phyloP scores from a whole-genome alignment of 2,888 invertebrate genomes.

The Metacarcinus magister region DNA sequence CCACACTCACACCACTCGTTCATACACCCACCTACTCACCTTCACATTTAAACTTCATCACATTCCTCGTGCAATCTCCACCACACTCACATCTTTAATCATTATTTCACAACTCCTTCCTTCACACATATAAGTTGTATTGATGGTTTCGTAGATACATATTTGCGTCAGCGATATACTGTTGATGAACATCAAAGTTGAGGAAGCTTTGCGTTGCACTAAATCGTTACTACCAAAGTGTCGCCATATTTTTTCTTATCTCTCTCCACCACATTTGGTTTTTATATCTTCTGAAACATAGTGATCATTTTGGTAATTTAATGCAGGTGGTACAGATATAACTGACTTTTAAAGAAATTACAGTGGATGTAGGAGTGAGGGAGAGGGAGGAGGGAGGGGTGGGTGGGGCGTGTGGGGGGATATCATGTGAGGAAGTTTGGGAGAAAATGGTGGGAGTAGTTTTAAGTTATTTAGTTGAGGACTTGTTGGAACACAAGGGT shows the following conservation, averaged over 20 bases:
- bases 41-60: conserved; percentile 38
- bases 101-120: not conserved
- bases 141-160: not conserved
- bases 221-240: conserved; percentile 29
- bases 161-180: not conserved
- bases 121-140: not conserved
- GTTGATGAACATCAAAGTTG: not conserved
- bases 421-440: conserved; percentile 1
- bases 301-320: conserved; percentile 43
- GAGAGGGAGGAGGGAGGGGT: not conserved
- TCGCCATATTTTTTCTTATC: not conserved
- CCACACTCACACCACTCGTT: conserved; percentile 8
- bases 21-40: conserved; percentile 57
- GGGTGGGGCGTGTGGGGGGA: not conserved
- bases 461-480: conserved; percentile 21
- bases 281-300: not conserved
- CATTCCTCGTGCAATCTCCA: not conserved
- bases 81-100: conserved; percentile 3
- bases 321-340: not conserved
- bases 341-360: conserved; percentile 29
- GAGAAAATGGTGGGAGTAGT: conserved; percentile 5
- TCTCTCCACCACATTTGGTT: not conserved
- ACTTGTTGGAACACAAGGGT: not conserved
- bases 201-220: not conserved
- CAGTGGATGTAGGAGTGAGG: not conserved